Percentiles rank a stretch among this genome's conserved stretches.
phyloP scores from a whole-genome alignment of 2,888 invertebrate species.

The Actias luna region DNA sequence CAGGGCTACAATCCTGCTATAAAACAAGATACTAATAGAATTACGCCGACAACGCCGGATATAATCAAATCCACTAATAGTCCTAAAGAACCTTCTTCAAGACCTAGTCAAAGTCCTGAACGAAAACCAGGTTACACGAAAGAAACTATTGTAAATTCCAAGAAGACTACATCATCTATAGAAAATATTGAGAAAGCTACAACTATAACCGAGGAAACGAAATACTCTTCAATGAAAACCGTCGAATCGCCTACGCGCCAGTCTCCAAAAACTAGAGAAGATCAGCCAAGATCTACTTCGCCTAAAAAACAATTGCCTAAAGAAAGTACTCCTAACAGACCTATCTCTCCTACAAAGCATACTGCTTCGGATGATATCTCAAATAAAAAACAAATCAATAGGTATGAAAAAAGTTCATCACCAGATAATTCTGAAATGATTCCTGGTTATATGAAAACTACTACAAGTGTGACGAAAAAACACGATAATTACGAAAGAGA shows the following conservation, averaged over 20 bases:
- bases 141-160: constrained; percentile 27
- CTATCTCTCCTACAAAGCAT: constrained; percentile 22
- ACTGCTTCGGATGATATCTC: constrained; percentile 21
- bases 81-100: constrained; percentile 18
- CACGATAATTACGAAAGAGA: neutral
- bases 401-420: constrained; percentile 20
- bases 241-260: constrained; percentile 29
- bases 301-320: constrained; percentile 20
- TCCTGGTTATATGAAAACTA: constrained; percentile 21
- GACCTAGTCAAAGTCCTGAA: constrained; percentile 23
- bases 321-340: constrained; percentile 25
- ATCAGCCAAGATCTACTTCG: constrained; percentile 20
- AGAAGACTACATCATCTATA: constrained; percentile 27
- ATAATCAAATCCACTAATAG: constrained; percentile 19
- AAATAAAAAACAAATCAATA: constrained; percentile 19
- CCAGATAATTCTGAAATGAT: constrained; percentile 22
- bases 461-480: neutral
- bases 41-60: constrained; percentile 15
- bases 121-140: constrained; percentile 25
- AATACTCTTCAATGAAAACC: constrained; percentile 20
- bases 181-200: constrained; percentile 26
- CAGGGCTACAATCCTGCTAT: constrained; percentile 28
- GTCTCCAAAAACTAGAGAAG: constrained; percentile 18
- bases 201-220: constrained; percentile 25
- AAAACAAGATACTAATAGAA: constrained; percentile 16